Percentiles rank a stretch among this genome's conserved stretches.
Conservation (phyloP, 2,113 vertebrate genomes). For the Bungarus multicinctus region DNA sequence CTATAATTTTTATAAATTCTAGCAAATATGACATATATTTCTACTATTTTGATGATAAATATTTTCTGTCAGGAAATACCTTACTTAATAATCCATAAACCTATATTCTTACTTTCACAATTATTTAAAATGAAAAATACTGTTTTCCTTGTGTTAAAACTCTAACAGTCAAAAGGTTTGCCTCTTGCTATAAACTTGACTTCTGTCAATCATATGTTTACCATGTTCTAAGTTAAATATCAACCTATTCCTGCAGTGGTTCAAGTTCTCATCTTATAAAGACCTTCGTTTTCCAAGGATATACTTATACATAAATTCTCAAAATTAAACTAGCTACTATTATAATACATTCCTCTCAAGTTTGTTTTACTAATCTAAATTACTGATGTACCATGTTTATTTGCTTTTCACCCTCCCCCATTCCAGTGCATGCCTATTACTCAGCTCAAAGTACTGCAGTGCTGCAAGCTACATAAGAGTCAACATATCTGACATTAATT, state of each 20-base stretch:
- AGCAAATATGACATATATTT: slow-evolving; percentile 20
- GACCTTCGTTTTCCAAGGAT: background rate
- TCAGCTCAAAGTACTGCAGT: slow-evolving; percentile 26
- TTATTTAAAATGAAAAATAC: slow-evolving; percentile 73
- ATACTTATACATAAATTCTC: background rate
- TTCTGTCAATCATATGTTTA: slow-evolving; percentile 59
- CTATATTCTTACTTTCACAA: slow-evolving; percentile 55
- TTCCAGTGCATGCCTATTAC: slow-evolving; percentile 23
- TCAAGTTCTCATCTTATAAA: slow-evolving; percentile 33
- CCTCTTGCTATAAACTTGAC: slow-evolving; percentile 67
- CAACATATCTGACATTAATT: slow-evolving; percentile 4
- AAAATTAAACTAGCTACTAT: background rate
- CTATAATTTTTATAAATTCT: slow-evolving; percentile 1
- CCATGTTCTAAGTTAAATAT: slow-evolving; percentile 24
- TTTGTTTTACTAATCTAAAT: background rate
- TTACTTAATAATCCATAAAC: slow-evolving; percentile 42
- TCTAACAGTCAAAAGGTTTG: slow-evolving; percentile 65
- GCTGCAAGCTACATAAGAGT: slow-evolving; percentile 21
- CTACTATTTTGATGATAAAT: slow-evolving; percentile 52
- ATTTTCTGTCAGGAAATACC: slow-evolving; percentile 37
- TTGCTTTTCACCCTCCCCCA: slow-evolving; percentile 22
- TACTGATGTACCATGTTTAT: slow-evolving; percentile 12
- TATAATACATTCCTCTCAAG: background rate
- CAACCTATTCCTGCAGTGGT: slow-evolving; percentile 32
- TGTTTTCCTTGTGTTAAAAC: slow-evolving; percentile 72